Base-by-base conservation (phyloP, 1,140 invertebrate species). In the Aphaenogaster rudis region DNA sequence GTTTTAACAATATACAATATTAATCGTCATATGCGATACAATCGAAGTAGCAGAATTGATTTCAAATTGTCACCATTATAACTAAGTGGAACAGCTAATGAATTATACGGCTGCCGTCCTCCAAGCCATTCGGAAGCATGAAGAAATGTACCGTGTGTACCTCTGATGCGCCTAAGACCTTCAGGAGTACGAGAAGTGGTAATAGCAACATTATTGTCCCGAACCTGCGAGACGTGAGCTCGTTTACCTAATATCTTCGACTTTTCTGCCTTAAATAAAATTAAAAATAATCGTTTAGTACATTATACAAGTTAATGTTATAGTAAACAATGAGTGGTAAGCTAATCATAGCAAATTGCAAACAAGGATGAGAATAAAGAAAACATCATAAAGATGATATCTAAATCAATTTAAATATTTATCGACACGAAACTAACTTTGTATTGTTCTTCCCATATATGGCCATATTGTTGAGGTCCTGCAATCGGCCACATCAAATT, bases 371-470 rank as follows among this genome's bases (percentile, higher is more conserved):
- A 36, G 28, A 61, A 2, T 7, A 50, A 21, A 48, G 3, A 74
- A 39, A 36, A 36, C 4, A 48, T 28, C 64, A 39, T 6, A 48
- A n/a, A 4, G 0, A 63, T 13, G 6, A 36, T 48, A 50, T 67
- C 21, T 52, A 45, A 9, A 17, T 50, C 21, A 45, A 86, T 81
- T 69, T 69, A 64, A 74, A 50, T 39, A n/a, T 21, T 63, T 1
- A 57, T 86, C 28, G 52, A 85, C 5, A 17, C 57, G 50, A 88
- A 63, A 86, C 17, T 74, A 59, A 88, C 91, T 61, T 91, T 92
- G 33, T 88, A 92, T 66, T 92, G 94, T 50, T 93, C 93, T 54
- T 95, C 94, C 92, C 94, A 94, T 48, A 90, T 86, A 50, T 91
- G 91, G 71, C 86, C 81, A 42, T 89, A 92, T 52, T 93, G 93